Evolutionary conservation across 2,797 vertebrate species (phyloP).

Genomic region (Tenualosa thibaudeaui): DNA sequence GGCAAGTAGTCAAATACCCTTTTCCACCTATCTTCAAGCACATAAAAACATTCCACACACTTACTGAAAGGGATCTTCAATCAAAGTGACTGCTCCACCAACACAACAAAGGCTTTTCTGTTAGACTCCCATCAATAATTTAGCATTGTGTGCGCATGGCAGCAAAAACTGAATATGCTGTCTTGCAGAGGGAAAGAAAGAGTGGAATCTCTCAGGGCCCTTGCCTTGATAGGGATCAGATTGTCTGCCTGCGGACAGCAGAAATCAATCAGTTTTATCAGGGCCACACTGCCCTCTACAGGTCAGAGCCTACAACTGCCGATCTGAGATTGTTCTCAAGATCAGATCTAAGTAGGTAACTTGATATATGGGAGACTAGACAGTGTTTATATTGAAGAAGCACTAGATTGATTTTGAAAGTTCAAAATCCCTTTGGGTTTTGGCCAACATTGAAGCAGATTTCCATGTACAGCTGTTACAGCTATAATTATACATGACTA

Average conservation of each 20-base stretch:
- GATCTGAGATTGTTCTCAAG: neutral
- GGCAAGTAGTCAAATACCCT: neutral
- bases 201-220: slow-evolving; percentile 36
- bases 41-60: neutral
- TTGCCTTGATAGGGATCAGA: slow-evolving; percentile 31
- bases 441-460: neutral
- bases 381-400: neutral
- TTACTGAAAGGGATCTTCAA: slow-evolving; percentile 45
- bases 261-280: slow-evolving; percentile 31
- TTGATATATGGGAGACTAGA: neutral
- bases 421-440: neutral
- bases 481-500: too few species aligned
- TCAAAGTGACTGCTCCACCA: slow-evolving; percentile 45
- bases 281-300: slow-evolving; percentile 53
- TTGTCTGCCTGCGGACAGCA: slow-evolving; percentile 40
- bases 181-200: slow-evolving; percentile 33
- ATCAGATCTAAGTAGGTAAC: neutral
- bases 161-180: slow-evolving; percentile 47
- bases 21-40: neutral
- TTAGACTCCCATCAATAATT: slow-evolving; percentile 55
- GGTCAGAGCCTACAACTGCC: slow-evolving; percentile 34
- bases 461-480: too few species aligned
- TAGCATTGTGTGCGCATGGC: slow-evolving; percentile 43
- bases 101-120: slow-evolving; percentile 47
- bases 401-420: neutral